Percentiles rank a stretch among this genome's conserved stretches.
These are phyloP conservation scores for Caracal caracal DNA, from an alignment of 2,113 vertebrate genomes.

Conservation along the genomic window DNA sequence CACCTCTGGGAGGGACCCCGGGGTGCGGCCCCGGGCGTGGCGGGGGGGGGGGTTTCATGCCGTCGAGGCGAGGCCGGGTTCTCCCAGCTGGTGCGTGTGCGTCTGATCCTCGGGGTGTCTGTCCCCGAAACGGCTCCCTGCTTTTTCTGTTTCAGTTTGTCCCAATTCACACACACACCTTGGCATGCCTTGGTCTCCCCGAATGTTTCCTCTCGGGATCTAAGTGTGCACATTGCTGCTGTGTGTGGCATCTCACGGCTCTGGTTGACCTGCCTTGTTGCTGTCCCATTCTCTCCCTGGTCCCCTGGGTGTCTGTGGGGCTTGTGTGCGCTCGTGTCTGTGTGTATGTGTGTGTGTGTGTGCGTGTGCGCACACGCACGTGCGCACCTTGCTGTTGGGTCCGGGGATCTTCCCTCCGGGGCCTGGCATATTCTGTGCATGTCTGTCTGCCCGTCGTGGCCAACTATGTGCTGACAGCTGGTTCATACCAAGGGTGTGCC, in stretches of 20 bases:
- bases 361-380: not conserved
- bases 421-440: constrained; percentile 51
- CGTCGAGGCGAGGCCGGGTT: not conserved
- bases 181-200: not conserved
- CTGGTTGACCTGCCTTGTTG: not conserved
- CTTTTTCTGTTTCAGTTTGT: not conserved
- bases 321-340: not conserved
- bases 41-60: not conserved
- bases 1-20: not conserved
- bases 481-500: not conserved
- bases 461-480: not conserved
- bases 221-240: not conserved
- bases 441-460: constrained; percentile 38
- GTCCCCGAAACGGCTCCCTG: not conserved
- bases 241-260: not conserved
- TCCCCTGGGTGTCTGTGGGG: not conserved
- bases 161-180: not conserved
- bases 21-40: too few species aligned
- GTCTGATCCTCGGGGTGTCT: not conserved
- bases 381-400: not conserved
- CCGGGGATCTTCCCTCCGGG: constrained; percentile 24
- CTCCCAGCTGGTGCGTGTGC: not conserved
- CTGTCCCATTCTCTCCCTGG: not conserved
- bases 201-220: not conserved
- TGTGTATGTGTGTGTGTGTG: not conserved